Evolutionary conservation across 2,113 vertebrate species (phyloP).

Genomic region (Chlamydotis undulata): DNA sequence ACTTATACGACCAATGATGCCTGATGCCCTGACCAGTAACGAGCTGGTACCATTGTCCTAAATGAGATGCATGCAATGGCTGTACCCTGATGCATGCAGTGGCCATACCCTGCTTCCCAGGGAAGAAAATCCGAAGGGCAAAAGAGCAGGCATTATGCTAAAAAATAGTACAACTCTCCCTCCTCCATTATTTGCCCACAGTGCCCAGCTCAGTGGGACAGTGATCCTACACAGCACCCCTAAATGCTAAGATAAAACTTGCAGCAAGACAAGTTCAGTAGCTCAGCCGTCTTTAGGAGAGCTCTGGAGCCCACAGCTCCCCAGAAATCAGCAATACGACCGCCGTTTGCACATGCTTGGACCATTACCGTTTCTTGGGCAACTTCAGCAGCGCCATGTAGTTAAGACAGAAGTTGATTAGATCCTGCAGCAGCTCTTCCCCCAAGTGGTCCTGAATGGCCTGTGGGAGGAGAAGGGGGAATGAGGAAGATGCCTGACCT

Average conservation of each 20-base stretch:
- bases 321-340: neutral
- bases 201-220: neutral
- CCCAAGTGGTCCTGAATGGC: conserved; percentile 95
- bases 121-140: neutral
- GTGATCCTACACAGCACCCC: neutral
- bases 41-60: neutral
- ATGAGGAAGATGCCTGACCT: neutral
- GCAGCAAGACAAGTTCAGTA: neutral
- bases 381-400: conserved; percentile 96
- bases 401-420: conserved; percentile 97
- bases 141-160: neutral
- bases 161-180: neutral
- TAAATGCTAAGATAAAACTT: neutral
- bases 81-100: neutral
- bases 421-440: conserved; percentile 94
- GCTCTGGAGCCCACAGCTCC: neutral
- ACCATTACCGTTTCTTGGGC: conserved; percentile 92
- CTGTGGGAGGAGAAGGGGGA: conserved; percentile 59
- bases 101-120: neutral
- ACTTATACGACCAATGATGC: neutral
- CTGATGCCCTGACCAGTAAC: neutral
- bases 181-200: neutral
- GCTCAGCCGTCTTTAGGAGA: neutral
- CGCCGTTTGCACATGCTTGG: rapidly evolving
- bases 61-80: neutral